Evolutionary conservation across 2,797 vertebrate species (phyloP), one percentile per base, ranked within the genome.

Genomic region (Poecilia gillii): DNA sequence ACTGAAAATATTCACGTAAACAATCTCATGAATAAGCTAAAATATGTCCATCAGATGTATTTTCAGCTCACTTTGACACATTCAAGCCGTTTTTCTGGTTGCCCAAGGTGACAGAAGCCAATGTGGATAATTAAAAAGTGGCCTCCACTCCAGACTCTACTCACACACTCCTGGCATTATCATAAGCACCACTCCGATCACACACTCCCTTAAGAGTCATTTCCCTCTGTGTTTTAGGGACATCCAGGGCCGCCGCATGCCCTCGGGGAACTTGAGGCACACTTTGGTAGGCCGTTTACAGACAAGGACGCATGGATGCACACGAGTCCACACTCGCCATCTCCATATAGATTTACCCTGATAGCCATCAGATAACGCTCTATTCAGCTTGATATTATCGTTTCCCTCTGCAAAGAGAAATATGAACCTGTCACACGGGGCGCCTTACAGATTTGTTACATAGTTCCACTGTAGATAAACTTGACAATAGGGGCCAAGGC

Each of bases 361-460:
- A 94, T 95, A 90, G 87, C 84, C 66, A 25, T 55, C 72, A 53
- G 91, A 95, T 93, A 94, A 89, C 90, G 73, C 86, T 90, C 91
- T 92, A 90, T 92, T 93, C 89, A 81, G 87, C 86, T 85, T 74
- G 93, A 94, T 93, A 91, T 87, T 93, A 95, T 95, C 93, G 73
- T 86, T 80, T 85, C 86, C 71, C 87, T 86, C 92, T 93, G 91
- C 91, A 90, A 80, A 28, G 86, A 93, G 92, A 92, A 93, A 94
- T 93, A 94, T 93, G 93, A 93, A 92, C 91, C 90, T 91, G 93
- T 93, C 92, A 90, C 91, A 83, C 73, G 78, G 89, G 88, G 86
- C 79, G 51, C 85, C 87, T 87, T 79, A 88, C 89, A 91, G 92
- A 92, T 94, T 94, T 94, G 93, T 94, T 91, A 93, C 90, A 88